phyloP scores from a whole-genome alignment of 2,113 vertebrate species.

The Fulmarus glacialis region DNA sequence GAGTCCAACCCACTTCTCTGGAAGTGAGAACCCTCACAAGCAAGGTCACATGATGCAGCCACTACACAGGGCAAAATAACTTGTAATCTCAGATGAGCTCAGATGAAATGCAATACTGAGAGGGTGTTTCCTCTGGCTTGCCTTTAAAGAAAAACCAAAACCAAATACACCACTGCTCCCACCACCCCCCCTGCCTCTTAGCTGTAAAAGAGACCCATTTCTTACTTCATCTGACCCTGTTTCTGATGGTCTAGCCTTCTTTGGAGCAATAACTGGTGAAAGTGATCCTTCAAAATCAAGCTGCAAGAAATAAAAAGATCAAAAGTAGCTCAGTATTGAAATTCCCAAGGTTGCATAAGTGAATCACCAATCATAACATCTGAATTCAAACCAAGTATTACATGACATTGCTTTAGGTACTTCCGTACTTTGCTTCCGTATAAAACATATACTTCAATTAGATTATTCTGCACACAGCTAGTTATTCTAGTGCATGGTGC shows the following conservation, averaged over 20 bases:
- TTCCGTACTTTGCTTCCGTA: neutral
- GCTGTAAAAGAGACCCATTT: neutral
- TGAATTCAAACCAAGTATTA: neutral
- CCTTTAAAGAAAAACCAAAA: neutral
- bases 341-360: neutral
- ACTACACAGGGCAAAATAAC: neutral
- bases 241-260: conserved; percentile 95
- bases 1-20: neutral
- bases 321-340: neutral
- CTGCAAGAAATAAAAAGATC: conserved; percentile 70
- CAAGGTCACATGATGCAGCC: neutral
- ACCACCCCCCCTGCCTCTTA: too few species aligned
- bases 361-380: neutral
- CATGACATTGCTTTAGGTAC: neutral
- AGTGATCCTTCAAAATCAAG: conserved; percentile 95
- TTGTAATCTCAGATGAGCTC: neutral
- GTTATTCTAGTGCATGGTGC: neutral
- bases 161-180: too few species aligned
- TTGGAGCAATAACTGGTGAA: conserved; percentile 96
- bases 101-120: neutral
- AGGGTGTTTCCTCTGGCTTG: neutral
- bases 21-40: neutral
- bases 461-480: neutral
- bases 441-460: neutral
- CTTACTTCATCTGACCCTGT: conserved; percentile 94